Conservation (phyloP, 2,797 vertebrate species). For the Pteropus rufus region DNA sequence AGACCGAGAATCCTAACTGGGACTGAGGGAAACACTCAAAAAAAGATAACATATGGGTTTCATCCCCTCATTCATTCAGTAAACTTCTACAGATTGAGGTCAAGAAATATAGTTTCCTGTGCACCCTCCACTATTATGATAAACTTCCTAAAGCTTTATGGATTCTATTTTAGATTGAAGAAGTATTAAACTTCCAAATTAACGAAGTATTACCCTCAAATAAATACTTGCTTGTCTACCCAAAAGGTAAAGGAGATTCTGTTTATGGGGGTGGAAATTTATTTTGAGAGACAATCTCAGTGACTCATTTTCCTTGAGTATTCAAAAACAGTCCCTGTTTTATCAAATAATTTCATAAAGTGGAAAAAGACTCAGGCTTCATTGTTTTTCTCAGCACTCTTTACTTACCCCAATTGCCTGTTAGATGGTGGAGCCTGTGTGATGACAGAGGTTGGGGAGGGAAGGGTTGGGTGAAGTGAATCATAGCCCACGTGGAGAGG, state of each 20-base stretch:
- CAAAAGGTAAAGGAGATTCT: constrained; percentile 21
- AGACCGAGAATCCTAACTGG: neutral
- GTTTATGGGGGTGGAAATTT: neutral
- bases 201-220: neutral
- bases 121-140: neutral
- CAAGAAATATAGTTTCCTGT: neutral
- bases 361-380: constrained; percentile 14
- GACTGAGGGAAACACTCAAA: neutral
- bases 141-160: constrained; percentile 36
- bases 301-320: neutral
- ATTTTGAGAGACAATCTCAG: constrained; percentile 45
- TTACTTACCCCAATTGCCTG: constrained; percentile 92
- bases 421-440: constrained; percentile 96
- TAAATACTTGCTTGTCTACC: constrained; percentile 77
- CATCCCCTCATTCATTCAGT: neutral
- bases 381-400: neutral
- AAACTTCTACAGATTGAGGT: neutral
- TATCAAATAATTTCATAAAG: constrained; percentile 34
- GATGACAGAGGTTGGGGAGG: constrained; percentile 98
- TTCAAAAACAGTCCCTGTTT: constrained; percentile 22
- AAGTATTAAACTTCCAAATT: constrained; percentile 37
- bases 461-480: constrained; percentile 92
- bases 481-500: constrained; percentile 94
- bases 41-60: neutral
- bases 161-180: constrained; percentile 7